phyloP scores from a whole-genome alignment of 2,113 vertebrate genomes.

The Naja naja region DNA sequence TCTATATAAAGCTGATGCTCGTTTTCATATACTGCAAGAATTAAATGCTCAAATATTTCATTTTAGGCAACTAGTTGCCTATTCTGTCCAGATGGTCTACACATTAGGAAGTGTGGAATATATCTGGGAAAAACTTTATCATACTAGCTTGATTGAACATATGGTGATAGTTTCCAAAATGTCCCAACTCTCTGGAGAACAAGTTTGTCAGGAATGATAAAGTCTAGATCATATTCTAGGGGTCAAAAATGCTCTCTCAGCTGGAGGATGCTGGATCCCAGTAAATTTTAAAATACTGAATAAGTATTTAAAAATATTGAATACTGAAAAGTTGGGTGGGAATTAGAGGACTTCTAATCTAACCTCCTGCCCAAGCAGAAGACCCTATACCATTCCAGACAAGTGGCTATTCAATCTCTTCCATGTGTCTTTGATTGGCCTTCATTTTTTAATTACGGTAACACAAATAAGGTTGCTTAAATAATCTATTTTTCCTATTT shows the following conservation, averaged over 20 bases:
- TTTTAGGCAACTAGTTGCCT: neutral
- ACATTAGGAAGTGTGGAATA: neutral
- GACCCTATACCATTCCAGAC: neutral
- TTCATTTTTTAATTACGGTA: neutral
- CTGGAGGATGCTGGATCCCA: neutral
- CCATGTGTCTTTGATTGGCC: neutral
- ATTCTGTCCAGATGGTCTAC: neutral
- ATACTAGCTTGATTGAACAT: neutral
- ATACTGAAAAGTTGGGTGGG: neutral
- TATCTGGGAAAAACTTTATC: neutral
- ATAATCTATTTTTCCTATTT: neutral
- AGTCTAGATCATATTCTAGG: neutral
- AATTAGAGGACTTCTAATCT: neutral
- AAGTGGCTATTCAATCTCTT: neutral
- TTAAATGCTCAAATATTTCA: neutral
- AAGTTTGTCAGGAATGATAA: neutral
- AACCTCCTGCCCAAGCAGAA: neutral
- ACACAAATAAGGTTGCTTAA: neutral
- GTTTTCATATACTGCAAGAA: neutral
- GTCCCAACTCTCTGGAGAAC: neutral
- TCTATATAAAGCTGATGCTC: neutral
- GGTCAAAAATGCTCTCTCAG: neutral
- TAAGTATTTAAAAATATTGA: neutral
- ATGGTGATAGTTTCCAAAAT: neutral
- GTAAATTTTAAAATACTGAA: neutral